Evolutionary conservation across 1,140 invertebrate genomes (phyloP).

Genomic region (Drosophila serrata): DNA sequence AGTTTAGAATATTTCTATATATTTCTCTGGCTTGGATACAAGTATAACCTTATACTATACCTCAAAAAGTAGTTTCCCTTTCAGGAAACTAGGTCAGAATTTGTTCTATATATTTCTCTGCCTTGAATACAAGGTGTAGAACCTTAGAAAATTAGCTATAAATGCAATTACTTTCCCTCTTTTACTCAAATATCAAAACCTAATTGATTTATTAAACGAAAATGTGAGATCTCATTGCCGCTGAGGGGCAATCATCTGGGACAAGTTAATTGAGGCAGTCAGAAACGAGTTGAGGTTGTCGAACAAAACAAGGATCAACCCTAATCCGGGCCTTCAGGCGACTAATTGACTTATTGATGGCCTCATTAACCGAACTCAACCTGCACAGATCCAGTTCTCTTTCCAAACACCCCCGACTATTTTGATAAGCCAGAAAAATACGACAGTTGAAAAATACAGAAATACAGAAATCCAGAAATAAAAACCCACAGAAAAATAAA

Average conservation of each 20-base stretch:
- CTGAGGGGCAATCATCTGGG: constrained; percentile 5
- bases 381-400: constrained; percentile 37
- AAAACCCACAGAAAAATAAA: constrained; percentile 19
- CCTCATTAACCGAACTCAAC: constrained; percentile 68
- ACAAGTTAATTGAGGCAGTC: constrained; percentile 40
- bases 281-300: constrained; percentile 28
- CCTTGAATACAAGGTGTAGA: too few species aligned
- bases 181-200: background rate
- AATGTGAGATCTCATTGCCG: background rate
- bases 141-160: too few species aligned
- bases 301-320: constrained; percentile 41
- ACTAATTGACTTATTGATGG: constrained; percentile 80
- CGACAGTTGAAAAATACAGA: background rate
- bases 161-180: background rate
- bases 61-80: too few species aligned
- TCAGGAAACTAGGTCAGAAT: too few species aligned
- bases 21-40: too few species aligned
- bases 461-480: constrained; percentile 1
- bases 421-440: constrained; percentile 5
- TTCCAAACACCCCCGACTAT: background rate
- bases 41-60: too few species aligned
- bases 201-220: constrained; percentile 23
- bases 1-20: too few species aligned
- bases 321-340: constrained; percentile 48
- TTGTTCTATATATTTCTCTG: too few species aligned